Percentiles rank a stretch among this genome's conserved stretches.
Evolutionary conservation across 2,797 vertebrate genomes (phyloP).

Genomic region (Falco berigora): DNA sequence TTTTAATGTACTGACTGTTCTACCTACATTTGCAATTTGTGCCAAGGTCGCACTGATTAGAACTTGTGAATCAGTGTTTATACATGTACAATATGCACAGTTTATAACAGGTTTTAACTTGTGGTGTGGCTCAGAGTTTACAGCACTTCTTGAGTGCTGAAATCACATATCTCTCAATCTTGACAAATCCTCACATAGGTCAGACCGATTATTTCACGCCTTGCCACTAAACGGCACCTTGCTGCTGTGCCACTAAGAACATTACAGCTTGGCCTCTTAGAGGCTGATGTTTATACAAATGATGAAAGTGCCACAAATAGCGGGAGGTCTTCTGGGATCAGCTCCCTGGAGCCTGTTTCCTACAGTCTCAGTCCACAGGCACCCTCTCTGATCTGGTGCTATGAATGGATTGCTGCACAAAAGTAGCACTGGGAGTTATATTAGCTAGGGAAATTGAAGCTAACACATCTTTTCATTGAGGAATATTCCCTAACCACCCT

Average conservation of each 20-base stretch:
- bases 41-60: neutral
- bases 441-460: neutral
- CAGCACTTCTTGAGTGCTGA: neutral
- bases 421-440: neutral
- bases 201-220: neutral
- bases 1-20: neutral
- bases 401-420: neutral
- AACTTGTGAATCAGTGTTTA: neutral
- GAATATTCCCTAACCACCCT: neutral
- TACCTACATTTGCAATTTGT: neutral
- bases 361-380: neutral
- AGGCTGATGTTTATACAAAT: neutral
- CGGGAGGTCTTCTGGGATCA: neutral
- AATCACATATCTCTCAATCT: neutral
- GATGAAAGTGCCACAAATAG: neutral
- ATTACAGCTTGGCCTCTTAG: neutral
- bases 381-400: neutral
- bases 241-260: neutral
- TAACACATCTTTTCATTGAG: neutral
- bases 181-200: neutral
- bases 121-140: neutral
- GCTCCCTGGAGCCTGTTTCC: neutral
- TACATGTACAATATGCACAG: fast-evolving
- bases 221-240: neutral
- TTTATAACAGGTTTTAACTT: neutral